phyloP scores from a whole-genome alignment of 1,140 invertebrate genomes.

The Temnothorax longispinosus region DNA sequence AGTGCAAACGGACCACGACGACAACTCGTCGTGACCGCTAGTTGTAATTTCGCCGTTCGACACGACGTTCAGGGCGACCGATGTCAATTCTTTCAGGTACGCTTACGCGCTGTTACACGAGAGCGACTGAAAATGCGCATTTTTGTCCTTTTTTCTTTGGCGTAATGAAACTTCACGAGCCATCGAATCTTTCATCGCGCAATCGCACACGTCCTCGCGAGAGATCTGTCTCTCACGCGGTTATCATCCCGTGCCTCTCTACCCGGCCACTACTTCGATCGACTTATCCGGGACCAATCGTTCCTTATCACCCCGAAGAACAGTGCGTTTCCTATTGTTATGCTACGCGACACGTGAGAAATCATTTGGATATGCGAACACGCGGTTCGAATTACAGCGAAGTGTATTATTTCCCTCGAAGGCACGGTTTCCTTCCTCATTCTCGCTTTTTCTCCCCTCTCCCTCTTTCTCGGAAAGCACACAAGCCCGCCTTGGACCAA shows the following conservation, averaged over 20 bases:
- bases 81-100: conserved; percentile 74
- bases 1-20: conserved; percentile 25
- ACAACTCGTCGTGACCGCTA: conserved; percentile 49
- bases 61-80: conserved; percentile 64
- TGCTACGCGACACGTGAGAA: conserved; percentile 57
- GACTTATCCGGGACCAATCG: conserved; percentile 82
- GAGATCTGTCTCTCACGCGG: conserved; percentile 30
- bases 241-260: conserved; percentile 65
- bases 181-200: conserved; percentile 43
- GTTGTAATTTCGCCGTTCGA: conserved; percentile 50
- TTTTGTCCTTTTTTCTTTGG: not conserved
- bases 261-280: conserved; percentile 80
- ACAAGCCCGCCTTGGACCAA: conserved; percentile 67
- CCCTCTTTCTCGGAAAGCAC: not conserved
- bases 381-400: conserved; percentile 39
- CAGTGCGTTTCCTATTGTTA: conserved; percentile 71
- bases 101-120: conserved; percentile 67
- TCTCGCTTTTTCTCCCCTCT: not conserved
- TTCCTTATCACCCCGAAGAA: conserved; percentile 71
- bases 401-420: conserved; percentile 10
- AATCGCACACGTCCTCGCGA: conserved; percentile 53
- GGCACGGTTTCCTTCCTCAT: conserved; percentile 33
- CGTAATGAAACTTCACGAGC: not conserved
- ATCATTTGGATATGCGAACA: conserved; percentile 47
- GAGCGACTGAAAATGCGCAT: conserved; percentile 20